Base-by-base conservation (phyloP, 1,140 invertebrate species). In the Linepithema humile region DNA sequence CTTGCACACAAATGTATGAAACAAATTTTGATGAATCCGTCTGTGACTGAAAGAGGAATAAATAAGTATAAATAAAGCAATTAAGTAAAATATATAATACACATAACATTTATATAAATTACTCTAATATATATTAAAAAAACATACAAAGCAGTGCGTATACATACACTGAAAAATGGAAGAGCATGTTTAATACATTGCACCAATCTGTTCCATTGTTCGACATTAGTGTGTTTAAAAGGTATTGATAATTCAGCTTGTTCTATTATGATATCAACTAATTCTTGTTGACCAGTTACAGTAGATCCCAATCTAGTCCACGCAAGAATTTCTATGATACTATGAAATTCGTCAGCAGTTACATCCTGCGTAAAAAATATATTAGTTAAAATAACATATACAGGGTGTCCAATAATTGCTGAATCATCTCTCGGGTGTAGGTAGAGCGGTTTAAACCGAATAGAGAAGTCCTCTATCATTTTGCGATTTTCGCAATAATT, bases 291-390 rank as follows among this genome's bases (percentile, higher is more conserved):
- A 9, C 98, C 98, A 84, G 95, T 95, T 23, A 97, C 95, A 45
- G 97, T 97, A 85, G 96, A 97, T 60, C 97, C 97, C 57, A 98
- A 95, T 93, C 97, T 96, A 10, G 98, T 97, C 94, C 96, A 96
- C 1, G 96, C 96, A 83, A 99, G 94, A 73, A 98, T 95, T 23
- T 97, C 97, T 96, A 99, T 98, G 43, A 99, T 96, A 62, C 96
- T 95, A 83, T 98, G 96, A 95, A 99, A 99, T 94, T 99, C 98
- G 88, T 98, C 98, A 65, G 97, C 97, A 50, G 97, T 98, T 12
- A 98, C 97, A 95, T 98, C 97, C 97, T 98, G 88, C 1, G 93
- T 92, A 84, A 78, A 53, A 84, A 84, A 87, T 29, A 69, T n/a
- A 43, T 59, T n/a, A 67, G 50, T 29, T 45, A 26, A 80, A 9